Evolutionary conservation across 2,113 vertebrate species (phyloP), one percentile per base, ranked within the genome.

Genomic region (Etheostoma spectabile): DNA sequence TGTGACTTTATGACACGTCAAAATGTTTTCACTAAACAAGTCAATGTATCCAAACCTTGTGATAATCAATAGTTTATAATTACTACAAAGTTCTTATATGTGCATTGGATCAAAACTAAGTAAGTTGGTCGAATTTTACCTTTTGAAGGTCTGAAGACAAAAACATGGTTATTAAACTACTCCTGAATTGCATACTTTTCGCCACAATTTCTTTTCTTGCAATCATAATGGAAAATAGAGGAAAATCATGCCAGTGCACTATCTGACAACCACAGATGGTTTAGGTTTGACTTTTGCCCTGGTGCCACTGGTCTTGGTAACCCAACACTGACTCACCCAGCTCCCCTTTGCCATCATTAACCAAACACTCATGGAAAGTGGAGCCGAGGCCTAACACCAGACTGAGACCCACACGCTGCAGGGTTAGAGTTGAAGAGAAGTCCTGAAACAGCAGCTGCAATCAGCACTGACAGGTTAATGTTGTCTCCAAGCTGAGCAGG

Each of bases 271-370:
- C 53, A 38, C 33, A 60, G 69, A 79, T 56, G 38, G 52, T 59
- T 75, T 35, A n/a, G 22, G 62, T 48, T 33, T 33, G 67, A 24
- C 35, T 16, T 71, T 52, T 70, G 3, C 30, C 3, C 24, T 74
- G 72, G 57, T 79, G 75, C 60, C 53, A 62, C 30, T 66, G 24
- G 79, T 73, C 57, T 67, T 67, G 46, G 80, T 83, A 70, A 88
- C 65, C 67, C 61, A 75, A 73, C 77, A 80, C 65, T 53, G 49
- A 76, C 56, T 48, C 56, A 66, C 24, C 22, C 38, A 33, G 22
- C 77, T 70, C 5, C 70, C 46, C 8, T 57, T 63, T 77, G 81
- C 59, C 74, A 42, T 64, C 67, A 61, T 72, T 70, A 71, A 76
- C 70, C 57, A 84, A 69, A 74, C 59, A 74, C 35, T 68, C 38